Base-by-base conservation (phyloP, 1,140 invertebrate genomes). In the Drosophila persimilis region DNA sequence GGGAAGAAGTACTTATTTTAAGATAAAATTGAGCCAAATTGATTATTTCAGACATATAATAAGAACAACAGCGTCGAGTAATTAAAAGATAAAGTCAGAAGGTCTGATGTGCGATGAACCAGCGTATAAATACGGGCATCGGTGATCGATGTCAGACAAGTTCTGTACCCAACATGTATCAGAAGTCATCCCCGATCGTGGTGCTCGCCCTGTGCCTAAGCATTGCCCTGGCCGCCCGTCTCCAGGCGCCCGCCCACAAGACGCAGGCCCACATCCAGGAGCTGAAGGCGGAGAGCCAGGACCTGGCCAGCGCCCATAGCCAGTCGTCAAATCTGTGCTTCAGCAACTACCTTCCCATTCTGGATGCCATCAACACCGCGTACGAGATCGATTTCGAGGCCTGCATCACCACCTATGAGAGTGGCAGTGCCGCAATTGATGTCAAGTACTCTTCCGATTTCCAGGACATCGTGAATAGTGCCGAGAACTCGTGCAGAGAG, bases 271-370 rank as follows among this genome's bases (percentile, higher is more conserved):
- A 72, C 48, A 71, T 72, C 44, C 24, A 20, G 43, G 48, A 60
- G 41, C 31, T 72, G 26, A 41, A 72, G 24, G 6, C 5, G 6
- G 66, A 72, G 44, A 53, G 47, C 55, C 29, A 39, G 17, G 48
- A 47, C 6, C 67, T 72, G 66, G 69, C 69, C 1, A 56, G 24
- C 8, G 13, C 43, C 8, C 43, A 72, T 9, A 6, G 15, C 31
- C 55, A 61, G 24, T 15, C 6, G 9, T 61, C 69, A 41, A 6
- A n/a, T n/a, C 5, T 5, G 9, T 83, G 79, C 41, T 83, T 84
- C 39, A 13, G 6, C 6, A 35, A 29, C 3, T 83, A 75, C 35
- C 39, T 4, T 8, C 79, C 79, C 0, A 7, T 50, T 1, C n/a
- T 83, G 9, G 60, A 73, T 13, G 43, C 24, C 1, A 24, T 71